These are phyloP conservation scores for Pegoplata infirma DNA, from an alignment of 2,888 invertebrate genomes.

Conservation along the genomic window DNA sequence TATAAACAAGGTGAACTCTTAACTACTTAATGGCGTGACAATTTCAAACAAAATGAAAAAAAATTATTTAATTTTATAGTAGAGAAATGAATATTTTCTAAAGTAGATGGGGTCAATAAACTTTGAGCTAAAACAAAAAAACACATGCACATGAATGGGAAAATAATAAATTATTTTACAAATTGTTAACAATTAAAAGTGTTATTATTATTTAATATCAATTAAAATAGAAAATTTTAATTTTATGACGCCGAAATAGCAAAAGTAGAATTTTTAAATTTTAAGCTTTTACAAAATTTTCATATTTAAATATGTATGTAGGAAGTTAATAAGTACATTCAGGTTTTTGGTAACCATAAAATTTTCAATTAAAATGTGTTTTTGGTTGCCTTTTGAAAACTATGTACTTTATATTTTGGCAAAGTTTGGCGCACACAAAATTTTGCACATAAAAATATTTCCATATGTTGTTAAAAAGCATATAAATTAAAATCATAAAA, in stretches of 20 bases:
- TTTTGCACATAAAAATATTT: too few species aligned
- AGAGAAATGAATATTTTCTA: background rate
- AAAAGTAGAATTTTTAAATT: too few species aligned
- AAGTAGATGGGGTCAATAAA: constrained; percentile 14
- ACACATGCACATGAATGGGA: too few species aligned
- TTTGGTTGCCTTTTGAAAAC: background rate
- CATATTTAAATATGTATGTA: too few species aligned
- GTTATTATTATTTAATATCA: background rate
- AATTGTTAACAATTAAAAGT: background rate
- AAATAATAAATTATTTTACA: background rate
- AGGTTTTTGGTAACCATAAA: background rate
- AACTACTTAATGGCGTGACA: constrained; percentile 20
- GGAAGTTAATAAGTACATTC: background rate
- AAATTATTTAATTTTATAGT: background rate
- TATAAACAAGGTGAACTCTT: background rate
- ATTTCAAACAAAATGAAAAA: constrained; percentile 2
- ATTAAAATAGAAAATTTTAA: too few species aligned
- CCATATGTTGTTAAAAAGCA: constrained; percentile 16
- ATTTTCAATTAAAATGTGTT: background rate
- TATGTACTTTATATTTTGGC: too few species aligned
- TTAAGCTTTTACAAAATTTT: too few species aligned
- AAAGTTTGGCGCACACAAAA: too few species aligned
- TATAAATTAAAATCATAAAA: constrained; percentile 20
- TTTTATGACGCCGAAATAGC: too few species aligned
- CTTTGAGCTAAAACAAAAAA: background rate